These are phyloP conservation scores for Fukomys damarensis DNA, from an alignment of 2,113 vertebrate genomes.

Conservation along the genomic window DNA sequence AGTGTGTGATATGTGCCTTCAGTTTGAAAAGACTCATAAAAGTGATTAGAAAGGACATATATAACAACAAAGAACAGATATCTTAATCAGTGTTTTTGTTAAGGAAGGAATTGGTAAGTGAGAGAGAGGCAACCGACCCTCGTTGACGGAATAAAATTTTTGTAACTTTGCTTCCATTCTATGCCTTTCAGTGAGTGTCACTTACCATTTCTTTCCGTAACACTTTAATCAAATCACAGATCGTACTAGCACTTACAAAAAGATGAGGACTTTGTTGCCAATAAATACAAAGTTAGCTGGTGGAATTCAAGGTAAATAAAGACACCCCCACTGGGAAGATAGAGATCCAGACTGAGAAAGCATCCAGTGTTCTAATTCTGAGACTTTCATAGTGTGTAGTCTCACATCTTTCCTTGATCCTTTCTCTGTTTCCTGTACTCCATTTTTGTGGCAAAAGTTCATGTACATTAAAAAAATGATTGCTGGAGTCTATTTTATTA, in stretches of 20 bases:
- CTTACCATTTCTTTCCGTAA: too few species aligned
- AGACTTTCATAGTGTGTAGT: too few species aligned
- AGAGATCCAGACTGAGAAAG: not conserved
- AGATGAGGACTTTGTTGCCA: not conserved
- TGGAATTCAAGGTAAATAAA: not conserved
- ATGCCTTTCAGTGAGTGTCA: too few species aligned
- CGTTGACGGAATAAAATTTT: too few species aligned
- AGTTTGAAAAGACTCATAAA: not conserved
- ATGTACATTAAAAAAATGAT: not conserved
- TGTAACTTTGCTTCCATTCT: too few species aligned
- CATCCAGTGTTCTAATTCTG: not conserved
- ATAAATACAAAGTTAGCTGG: not conserved
- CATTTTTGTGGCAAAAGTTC: not conserved
- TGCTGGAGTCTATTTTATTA: not conserved
- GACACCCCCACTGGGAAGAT: not conserved
- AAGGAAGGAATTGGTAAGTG: too few species aligned
- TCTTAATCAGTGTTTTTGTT: not conserved
- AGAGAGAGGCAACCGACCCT: too few species aligned
- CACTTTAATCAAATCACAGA: not conserved
- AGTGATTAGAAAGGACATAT: not conserved
- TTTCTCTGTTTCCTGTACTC: not conserved
- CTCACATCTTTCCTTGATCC: not conserved
- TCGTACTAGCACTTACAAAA: not conserved
- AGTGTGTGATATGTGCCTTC: not conserved
- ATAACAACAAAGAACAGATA: not conserved